Conservation (phyloP, 1,140 invertebrate species). For the Mamestra configurata region DNA sequence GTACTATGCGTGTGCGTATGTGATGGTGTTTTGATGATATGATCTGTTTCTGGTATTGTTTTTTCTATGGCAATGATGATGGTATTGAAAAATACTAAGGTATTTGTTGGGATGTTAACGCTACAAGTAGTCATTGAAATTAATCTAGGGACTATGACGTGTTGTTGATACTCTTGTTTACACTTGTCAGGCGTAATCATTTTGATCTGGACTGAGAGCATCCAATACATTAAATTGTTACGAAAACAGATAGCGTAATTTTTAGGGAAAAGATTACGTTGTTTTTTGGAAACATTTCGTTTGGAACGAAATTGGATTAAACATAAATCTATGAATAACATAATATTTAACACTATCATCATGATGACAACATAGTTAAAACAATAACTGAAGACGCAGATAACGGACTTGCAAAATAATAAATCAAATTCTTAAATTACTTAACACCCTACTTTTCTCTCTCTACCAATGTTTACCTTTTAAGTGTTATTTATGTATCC, state of each 20-base stretch:
- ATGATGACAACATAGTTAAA: background rate
- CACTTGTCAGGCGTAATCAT: no score
- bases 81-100: background rate
- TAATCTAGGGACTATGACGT: no score
- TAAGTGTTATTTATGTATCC: constrained; percentile 7
- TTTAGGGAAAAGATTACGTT: no score
- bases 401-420: constrained; percentile 3
- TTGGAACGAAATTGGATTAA: background rate
- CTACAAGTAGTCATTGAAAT: no score
- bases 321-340: no score
- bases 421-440: constrained; percentile 18
- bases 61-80: no score
- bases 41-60: background rate
- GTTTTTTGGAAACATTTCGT: no score
- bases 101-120: background rate
- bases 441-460: constrained; percentile 16
- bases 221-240: no score
- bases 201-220: no score
- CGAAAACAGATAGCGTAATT: no score
- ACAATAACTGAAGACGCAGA: background rate
- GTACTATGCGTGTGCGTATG: constrained; percentile 30
- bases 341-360: background rate
- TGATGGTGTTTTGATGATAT: constrained; percentile 18
- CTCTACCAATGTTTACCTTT: constrained; percentile 4
- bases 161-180: no score